Evolutionary conservation across 2,797 vertebrate genomes (phyloP).

Genomic region (Acanthurus lineatus): DNA sequence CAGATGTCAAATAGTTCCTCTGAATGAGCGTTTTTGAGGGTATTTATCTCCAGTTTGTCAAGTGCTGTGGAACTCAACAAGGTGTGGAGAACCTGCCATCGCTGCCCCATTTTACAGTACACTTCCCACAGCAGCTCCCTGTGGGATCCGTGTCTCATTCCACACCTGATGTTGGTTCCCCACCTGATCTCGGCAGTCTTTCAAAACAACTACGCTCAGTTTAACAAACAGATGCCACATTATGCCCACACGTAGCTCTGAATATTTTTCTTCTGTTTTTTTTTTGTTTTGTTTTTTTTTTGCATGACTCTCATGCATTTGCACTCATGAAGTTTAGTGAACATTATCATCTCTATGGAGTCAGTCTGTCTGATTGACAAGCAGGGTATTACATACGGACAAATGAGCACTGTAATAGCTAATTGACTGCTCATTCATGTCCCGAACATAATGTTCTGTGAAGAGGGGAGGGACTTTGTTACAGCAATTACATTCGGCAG

Average conservation of each 20-base stretch:
- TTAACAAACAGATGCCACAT: conserved; percentile 69
- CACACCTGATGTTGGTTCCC: conserved; percentile 75
- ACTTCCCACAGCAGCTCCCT: conserved; percentile 62
- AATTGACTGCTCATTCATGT: conserved; percentile 76
- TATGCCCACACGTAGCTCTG: conserved; percentile 26
- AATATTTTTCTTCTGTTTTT: conserved; percentile 21
- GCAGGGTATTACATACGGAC: conserved; percentile 66
- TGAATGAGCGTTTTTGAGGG: conserved; percentile 39
- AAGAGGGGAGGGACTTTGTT: conserved; percentile 44
- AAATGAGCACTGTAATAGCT: conserved; percentile 71
- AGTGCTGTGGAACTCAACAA: conserved; percentile 62
- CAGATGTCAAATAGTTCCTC: conserved; percentile 69
- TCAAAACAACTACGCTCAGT: conserved; percentile 57
- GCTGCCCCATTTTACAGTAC: conserved; percentile 69
- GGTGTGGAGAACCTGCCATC: conserved; percentile 64
- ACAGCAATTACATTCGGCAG: conserved; percentile 57
- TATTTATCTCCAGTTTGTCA: conserved; percentile 40
- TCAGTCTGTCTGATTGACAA: conserved; percentile 65
- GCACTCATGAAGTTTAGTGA: conserved; percentile 44
- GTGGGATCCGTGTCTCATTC: conserved; percentile 66
- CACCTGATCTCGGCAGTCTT: conserved; percentile 66
- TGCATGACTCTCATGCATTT: conserved; percentile 2
- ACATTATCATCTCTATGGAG: conserved; percentile 52
- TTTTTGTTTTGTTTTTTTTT: conserved; percentile 14
- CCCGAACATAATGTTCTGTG: conserved; percentile 72